A percentile compares a stretch with the other conserved stretches of the same genome.
phyloP scores from a whole-genome alignment of 2,888 invertebrate species.

The Oeneis ivallda region DNA sequence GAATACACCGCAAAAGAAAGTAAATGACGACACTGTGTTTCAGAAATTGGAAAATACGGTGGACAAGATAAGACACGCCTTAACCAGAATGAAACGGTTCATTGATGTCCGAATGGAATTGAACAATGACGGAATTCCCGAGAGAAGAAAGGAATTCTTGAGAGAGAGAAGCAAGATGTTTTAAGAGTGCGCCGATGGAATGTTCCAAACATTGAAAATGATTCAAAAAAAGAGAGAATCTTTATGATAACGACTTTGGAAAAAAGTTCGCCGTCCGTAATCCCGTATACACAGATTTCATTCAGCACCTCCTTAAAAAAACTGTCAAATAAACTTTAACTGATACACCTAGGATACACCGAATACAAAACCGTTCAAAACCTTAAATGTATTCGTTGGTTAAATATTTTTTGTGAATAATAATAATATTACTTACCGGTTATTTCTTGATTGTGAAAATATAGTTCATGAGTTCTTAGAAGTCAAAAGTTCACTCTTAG shows the following conservation, averaged over 20 bases:
- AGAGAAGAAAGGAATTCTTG: not conserved
- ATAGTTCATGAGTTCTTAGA: not conserved
- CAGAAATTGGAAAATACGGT: slow-evolving; percentile 1
- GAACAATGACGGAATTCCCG: not conserved
- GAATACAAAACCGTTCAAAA: too few species aligned
- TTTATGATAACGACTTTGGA: not conserved
- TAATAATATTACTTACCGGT: too few species aligned
- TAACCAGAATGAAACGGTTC: not conserved
- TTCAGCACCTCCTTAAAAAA: too few species aligned
- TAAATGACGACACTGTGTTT: not conserved
- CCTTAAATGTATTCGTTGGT: too few species aligned
- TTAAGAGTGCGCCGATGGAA: not conserved
- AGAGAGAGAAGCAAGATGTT: not conserved
- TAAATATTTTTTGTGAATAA: too few species aligned
- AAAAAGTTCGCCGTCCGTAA: not conserved
- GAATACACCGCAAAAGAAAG: not conserved
- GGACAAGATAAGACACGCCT: not conserved
- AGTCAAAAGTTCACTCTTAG: too few species aligned
- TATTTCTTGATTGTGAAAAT: not conserved
- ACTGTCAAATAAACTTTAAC: too few species aligned
- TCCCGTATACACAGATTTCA: not conserved
- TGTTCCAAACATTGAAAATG: not conserved
- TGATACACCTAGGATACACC: too few species aligned
- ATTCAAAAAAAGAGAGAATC: not conserved
- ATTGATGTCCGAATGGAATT: not conserved